phyloP scores from a whole-genome alignment of 2,797 vertebrate genomes.

The Muscicapa striata region DNA sequence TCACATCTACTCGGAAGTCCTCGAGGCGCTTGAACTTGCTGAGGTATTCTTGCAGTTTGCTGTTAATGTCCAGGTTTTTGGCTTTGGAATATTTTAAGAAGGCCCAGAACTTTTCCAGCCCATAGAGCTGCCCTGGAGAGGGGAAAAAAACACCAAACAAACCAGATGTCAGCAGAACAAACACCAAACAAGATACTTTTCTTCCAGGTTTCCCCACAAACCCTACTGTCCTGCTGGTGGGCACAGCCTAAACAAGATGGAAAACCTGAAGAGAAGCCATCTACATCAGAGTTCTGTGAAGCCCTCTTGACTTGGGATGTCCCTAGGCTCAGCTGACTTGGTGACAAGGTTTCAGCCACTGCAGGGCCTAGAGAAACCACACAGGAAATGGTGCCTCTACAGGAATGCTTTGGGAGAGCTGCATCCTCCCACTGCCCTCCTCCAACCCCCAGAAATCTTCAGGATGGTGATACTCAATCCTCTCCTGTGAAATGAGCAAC shows the following conservation, averaged over 20 bases:
- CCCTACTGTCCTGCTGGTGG: not conserved
- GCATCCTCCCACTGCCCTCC: not conserved
- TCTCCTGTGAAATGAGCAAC: accelerated
- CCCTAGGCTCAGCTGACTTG: not conserved
- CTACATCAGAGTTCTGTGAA: not conserved
- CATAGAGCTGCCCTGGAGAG: slow-evolving; percentile 91
- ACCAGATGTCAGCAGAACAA: not conserved
- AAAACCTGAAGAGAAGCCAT: not conserved
- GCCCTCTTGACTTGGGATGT: not conserved
- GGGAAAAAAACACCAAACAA: not conserved
- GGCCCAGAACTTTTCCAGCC: slow-evolving; percentile 99
- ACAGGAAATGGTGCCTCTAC: not conserved
- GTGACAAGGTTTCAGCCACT: not conserved
- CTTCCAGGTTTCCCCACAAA: not conserved
- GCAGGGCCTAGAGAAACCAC: not conserved
- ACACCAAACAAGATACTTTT: not conserved
- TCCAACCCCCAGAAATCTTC: not conserved
- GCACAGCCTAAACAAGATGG: not conserved
- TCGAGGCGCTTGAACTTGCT: slow-evolving; percentile 96
- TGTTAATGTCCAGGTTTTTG: slow-evolving; percentile 93
- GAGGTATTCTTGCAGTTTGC: slow-evolving; percentile 92
- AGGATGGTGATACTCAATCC: not conserved
- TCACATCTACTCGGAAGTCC: slow-evolving; percentile 97
- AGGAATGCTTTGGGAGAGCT: not conserved
- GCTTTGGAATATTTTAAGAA: slow-evolving; percentile 99